phyloP scores from a whole-genome alignment of 2,797 vertebrate species.

The Heteromormyrus szaboi region DNA sequence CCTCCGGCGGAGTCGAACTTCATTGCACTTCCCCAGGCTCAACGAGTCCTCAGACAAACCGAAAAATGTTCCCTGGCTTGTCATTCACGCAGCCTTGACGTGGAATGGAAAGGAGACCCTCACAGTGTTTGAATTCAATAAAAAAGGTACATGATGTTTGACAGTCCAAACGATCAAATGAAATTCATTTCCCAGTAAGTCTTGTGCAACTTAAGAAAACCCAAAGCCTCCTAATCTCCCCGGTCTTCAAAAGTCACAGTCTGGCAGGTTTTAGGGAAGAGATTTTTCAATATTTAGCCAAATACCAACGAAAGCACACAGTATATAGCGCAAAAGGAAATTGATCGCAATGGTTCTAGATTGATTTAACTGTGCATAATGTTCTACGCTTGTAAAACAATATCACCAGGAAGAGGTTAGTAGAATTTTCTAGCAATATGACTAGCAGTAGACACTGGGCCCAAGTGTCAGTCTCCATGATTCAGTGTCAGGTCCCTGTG shows the following conservation, averaged over 20 bases:
- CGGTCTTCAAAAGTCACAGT: neutral
- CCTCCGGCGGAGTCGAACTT: neutral
- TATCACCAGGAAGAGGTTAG: neutral
- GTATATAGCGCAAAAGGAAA: neutral
- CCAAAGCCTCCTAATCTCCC: neutral
- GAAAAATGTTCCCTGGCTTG: neutral
- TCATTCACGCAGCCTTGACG: neutral
- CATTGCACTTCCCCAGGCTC: neutral
- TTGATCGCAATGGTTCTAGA: neutral
- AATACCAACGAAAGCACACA: neutral
- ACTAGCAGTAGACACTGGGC: neutral
- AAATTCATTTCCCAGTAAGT: neutral
- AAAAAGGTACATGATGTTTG: constrained; percentile 8
- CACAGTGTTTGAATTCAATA: neutral
- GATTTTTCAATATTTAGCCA: neutral
- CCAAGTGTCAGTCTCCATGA: neutral
- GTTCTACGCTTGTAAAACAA: neutral
- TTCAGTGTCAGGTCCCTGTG: neutral
- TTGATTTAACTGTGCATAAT: neutral
- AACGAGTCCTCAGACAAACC: neutral
- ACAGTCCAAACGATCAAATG: neutral
- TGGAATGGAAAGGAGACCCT: neutral
- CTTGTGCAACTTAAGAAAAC: neutral
- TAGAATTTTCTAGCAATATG: neutral
- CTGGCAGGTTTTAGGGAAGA: neutral